Conservation (phyloP, 2,888 invertebrate genomes). For the Chelonus formosanus region DNA sequence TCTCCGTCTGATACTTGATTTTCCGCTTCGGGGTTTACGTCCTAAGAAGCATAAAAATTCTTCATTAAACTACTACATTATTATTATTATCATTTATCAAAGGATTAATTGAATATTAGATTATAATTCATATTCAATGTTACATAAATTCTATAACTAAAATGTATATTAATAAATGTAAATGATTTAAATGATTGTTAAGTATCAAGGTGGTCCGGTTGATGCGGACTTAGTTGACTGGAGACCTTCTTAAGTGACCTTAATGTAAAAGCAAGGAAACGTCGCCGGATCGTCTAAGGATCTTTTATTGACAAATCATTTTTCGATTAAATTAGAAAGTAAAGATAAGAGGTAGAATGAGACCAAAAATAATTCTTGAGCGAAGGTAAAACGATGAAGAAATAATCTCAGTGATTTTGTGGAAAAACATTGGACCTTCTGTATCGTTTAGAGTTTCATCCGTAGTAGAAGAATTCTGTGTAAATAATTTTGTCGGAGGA, state of each 20-base stretch:
- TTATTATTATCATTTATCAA: too few relatives aligned
- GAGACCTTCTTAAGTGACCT: conserved; percentile 5
- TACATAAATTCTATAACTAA: background rate
- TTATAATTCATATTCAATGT: too few relatives aligned
- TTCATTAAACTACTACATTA: too few relatives aligned
- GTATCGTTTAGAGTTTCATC: background rate
- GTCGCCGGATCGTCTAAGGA: conserved; percentile 10
- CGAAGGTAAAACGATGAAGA: too few relatives aligned
- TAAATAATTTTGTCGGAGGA: conserved; percentile 40
- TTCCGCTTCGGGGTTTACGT: conserved; percentile 61
- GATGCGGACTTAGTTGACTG: conserved; percentile 32
- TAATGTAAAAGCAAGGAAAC: background rate
- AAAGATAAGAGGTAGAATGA: too few relatives aligned
- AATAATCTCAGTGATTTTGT: too few relatives aligned
- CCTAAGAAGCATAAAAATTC: conserved; percentile 44
- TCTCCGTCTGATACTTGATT: conserved; percentile 58
- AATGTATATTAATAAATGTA: background rate
- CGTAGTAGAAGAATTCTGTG: conserved; percentile 17
- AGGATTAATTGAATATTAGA: too few relatives aligned
- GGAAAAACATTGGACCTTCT: too few relatives aligned
- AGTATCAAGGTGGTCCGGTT: conserved; percentile 34
- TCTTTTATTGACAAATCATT: background rate
- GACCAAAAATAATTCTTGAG: too few relatives aligned
- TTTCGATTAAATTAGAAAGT: too few relatives aligned
- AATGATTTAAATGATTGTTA: background rate